Evolutionary conservation across 2,797 vertebrate genomes (phyloP).

Genomic region (Anguilla obscura): DNA sequence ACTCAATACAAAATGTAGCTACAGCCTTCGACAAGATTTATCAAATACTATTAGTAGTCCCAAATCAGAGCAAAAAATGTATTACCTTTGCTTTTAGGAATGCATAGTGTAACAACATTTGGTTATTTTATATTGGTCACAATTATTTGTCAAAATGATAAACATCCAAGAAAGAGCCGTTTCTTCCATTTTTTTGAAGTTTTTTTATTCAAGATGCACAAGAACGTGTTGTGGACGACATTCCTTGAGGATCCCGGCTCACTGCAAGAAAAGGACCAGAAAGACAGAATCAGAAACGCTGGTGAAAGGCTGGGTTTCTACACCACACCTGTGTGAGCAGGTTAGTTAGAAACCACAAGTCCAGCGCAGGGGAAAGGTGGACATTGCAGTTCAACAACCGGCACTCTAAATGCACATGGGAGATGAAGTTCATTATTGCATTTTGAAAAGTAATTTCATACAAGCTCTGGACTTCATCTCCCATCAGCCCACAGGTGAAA

Average conservation of each 20-base stretch:
- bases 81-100: neutral
- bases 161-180: neutral
- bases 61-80: neutral
- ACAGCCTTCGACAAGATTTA: neutral
- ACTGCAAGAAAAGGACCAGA: conserved; percentile 60
- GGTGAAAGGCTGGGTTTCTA: neutral
- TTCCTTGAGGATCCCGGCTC: conserved; percentile 62
- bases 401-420: neutral
- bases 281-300: conserved; percentile 33
- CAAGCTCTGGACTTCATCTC: neutral
- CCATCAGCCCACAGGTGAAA: neutral
- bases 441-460: neutral
- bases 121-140: neutral
- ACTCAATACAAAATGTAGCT: too few species aligned
- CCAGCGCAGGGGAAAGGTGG: neutral
- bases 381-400: neutral
- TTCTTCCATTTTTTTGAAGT: conserved; percentile 49
- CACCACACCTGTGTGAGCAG: neutral
- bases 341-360: neutral
- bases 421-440: neutral
- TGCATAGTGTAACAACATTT: neutral
- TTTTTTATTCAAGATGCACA: conserved; percentile 77
- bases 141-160: neutral
- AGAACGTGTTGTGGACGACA: conserved; percentile 73
- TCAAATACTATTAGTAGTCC: neutral